Conservation (phyloP, 2,888 invertebrate genomes). For the Biston stratarius region DNA sequence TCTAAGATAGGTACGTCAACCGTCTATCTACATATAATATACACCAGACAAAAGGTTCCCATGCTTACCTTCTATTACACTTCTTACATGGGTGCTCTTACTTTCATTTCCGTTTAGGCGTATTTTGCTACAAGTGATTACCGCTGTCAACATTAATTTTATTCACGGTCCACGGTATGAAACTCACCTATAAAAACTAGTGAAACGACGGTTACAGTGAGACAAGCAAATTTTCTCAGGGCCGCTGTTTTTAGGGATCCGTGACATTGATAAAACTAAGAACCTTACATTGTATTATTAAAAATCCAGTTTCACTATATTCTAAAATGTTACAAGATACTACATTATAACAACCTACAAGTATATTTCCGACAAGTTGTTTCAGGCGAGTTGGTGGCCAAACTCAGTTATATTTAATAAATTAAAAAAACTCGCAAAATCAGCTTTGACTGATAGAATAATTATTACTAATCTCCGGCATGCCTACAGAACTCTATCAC, state of each 20-base stretch:
- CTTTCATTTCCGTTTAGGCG: conserved; percentile 46
- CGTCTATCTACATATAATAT: neutral
- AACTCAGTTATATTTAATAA: too few species aligned
- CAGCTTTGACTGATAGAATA: too few species aligned
- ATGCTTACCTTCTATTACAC: conserved; percentile 38
- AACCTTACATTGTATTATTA: too few species aligned
- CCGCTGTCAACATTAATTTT: conserved; percentile 51
- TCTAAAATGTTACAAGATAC: too few species aligned
- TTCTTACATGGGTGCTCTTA: conserved; percentile 35
- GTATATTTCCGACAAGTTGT: too few species aligned
- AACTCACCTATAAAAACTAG: conserved; percentile 60
- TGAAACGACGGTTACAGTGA: conserved; percentile 64
- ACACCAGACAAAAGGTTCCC: conserved; percentile 35
- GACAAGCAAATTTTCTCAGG: conserved; percentile 66
- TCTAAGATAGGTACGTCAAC: conserved; percentile 22
- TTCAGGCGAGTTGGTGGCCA: too few species aligned
- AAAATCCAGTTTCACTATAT: too few species aligned
- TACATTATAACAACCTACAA: too few species aligned
- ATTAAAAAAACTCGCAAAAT: too few species aligned
- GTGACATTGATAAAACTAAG: too few species aligned
- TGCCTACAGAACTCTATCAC: too few species aligned
- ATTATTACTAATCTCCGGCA: too few species aligned
- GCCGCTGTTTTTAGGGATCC: conserved; percentile 50
- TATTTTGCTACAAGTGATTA: conserved; percentile 42
- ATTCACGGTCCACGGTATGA: conserved; percentile 53